Base-by-base conservation (phyloP, 2,888 invertebrate species). In the Caenorhabditis macrosperma region DNA sequence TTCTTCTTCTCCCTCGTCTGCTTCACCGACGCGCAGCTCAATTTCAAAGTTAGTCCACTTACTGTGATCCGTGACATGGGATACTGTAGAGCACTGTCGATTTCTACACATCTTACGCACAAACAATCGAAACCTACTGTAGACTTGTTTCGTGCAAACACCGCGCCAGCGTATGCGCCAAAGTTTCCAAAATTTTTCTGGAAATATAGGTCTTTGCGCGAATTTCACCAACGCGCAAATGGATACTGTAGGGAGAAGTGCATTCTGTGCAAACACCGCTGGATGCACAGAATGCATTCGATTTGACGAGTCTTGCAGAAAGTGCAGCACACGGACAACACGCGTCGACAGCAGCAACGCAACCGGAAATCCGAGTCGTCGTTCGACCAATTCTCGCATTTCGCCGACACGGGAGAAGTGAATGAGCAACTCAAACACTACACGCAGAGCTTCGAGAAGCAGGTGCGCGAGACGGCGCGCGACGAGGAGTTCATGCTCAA, bases 401-500 rank as follows among this genome's bases (percentile, higher is more conserved):
- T 69, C 0, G 33, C 57, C 24, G 77, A 77, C 46, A 61, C 63
- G 5, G 77, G 77, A 48, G 69, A 77, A 44, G 77, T 77, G 41
- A 77, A 69, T 64, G 77, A 77, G 33, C 77, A 77, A 35, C 77
- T 77, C 46, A 68, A 64, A 50, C 61, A 69, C 28, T 77, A 77
- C 55, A 77, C 77, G 10, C 63, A 77, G 10, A 63, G 61, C 24
- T 77, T 77, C 48, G 77, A 77, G 30, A 55, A 77, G 20, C 55
- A 69, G 22, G 68, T 77, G n/a, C 55, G 77, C 17, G 77, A 77
- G 17, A 15, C 68, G 0, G 75, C 71, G 22, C 80, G 81, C 7
- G 81, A 82, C 52, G 82, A 84, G 20, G 77, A 79, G 60, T 80
- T 82, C 46, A 80, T 72, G 41, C 82, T 86, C 64, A 79, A 79